Evolutionary conservation across 2,113 vertebrate species (phyloP), one percentile per base, ranked within the genome.

Genomic region (Rhabdornis inornatus): DNA sequence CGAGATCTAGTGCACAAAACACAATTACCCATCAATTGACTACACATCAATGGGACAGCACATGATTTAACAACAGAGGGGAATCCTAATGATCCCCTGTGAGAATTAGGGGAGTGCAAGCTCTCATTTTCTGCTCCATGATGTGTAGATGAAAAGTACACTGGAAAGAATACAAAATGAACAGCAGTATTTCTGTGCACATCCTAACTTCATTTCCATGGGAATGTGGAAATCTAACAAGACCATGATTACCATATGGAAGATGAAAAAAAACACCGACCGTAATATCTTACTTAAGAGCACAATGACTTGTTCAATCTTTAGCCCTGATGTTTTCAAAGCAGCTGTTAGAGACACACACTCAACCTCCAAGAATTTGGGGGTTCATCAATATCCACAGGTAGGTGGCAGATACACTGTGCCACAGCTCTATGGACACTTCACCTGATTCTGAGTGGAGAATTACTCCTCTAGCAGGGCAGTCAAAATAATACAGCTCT

Each of bases 111-210:
- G 91, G n/a, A 95, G 82, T 76, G 82, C 40, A 93, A 83, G 87
- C 63, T 95, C 92, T 94, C 64, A 96, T 95, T 97, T 98, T 96
- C 94, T 89, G 82, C 94, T 98, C 90, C 88, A 52, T 86, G 72
- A 87, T 94, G 91, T 97, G 92, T 75, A 96, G 82, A 97, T 88
- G 89, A 97, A 72, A 95, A 39, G 83, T 63, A 84, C 24, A 53
- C 68, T 47, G 61, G 59, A 93, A 92, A 95, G 92, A 91, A 95
- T 88, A 91, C 52, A 83, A 87, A 83, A 92, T 71, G 89, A 97
- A 95, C 0, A 8, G 83, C 64, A 65, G 16, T 47, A 92, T 88
- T 96, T 95, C 83, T 91, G 83, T 85, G 53, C 61, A 85, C 65
- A 94, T 90, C 50, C 65, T 75, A 83, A 87, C 59, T 92, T 93